Evolutionary conservation across 2,888 invertebrate genomes (phyloP).

Genomic region (Ophioninae sp.): DNA sequence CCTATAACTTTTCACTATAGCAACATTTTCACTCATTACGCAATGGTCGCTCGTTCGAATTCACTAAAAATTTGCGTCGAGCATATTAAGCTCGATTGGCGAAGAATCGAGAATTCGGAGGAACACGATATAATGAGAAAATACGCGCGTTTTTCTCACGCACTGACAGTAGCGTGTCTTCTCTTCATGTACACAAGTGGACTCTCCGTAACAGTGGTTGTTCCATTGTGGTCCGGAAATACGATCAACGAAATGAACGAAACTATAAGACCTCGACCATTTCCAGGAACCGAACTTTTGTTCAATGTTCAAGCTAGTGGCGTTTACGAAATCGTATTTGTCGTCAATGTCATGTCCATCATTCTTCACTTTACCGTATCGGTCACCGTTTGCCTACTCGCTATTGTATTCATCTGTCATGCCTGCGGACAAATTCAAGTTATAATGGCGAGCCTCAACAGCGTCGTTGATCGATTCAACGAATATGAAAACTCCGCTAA

Average conservation of each 20-base stretch:
- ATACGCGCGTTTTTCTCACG: conserved; percentile 37
- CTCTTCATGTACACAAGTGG: conserved; percentile 69
- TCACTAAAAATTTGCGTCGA: conserved; percentile 52
- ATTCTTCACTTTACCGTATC: conserved; percentile 61
- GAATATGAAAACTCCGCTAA: neutral
- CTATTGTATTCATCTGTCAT: conserved; percentile 66
- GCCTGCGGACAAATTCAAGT: conserved; percentile 63
- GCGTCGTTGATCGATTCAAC: conserved; percentile 16
- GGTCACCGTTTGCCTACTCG: conserved; percentile 62
- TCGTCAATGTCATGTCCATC: conserved; percentile 57
- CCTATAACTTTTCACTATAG: conserved; percentile 45
- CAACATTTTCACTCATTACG: conserved; percentile 28
- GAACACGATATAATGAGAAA: conserved; percentile 62
- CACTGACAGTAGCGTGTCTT: conserved; percentile 65
- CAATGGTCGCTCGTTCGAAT: conserved; percentile 25
- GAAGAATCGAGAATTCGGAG: conserved; percentile 37
- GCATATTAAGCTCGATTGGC: conserved; percentile 60
- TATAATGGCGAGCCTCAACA: conserved; percentile 12
- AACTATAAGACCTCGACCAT: too few relatives aligned
- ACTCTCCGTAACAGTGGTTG: conserved; percentile 58
- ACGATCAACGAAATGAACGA: conserved; percentile 40
- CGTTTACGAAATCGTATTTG: conserved; percentile 65
- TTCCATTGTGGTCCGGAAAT: conserved; percentile 43
- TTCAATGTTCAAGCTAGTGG: conserved; percentile 62
- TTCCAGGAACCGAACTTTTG: conserved; percentile 69